Conservation (phyloP, 2,797 vertebrate genomes). For the Lithobates pipiens region DNA sequence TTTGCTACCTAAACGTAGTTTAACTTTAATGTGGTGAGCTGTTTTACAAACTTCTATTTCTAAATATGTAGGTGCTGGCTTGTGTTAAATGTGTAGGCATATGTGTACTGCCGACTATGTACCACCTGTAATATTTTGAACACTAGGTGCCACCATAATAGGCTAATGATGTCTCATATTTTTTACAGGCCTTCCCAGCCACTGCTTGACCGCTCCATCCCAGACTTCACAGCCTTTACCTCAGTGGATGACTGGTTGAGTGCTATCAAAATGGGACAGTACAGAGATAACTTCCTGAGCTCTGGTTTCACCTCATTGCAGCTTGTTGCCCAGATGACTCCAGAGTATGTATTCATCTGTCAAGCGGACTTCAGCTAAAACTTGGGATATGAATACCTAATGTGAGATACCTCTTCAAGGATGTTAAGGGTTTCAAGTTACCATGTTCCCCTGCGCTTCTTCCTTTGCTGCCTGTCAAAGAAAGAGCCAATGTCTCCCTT, state of each 20-base stretch:
- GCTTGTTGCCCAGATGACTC: constrained; percentile 95
- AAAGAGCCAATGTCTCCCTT: too few species aligned
- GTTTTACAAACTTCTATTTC: too few species aligned
- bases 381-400: too few species aligned
- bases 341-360: constrained; percentile 86
- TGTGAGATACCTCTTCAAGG: too few species aligned
- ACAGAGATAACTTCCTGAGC: constrained; percentile 96
- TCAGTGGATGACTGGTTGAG: constrained; percentile 97
- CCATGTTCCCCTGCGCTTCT: too few species aligned
- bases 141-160: not conserved
- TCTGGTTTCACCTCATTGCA: constrained; percentile 97
- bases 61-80: too few species aligned
- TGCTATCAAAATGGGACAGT: constrained; percentile 98
- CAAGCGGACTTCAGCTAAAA: not conserved
- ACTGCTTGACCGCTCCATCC: constrained; percentile 94
- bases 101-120: not conserved
- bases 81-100: not conserved
- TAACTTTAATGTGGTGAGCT: too few species aligned
- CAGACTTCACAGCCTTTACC: constrained; percentile 97
- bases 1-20: too few species aligned
- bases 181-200: constrained; percentile 93
- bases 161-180: constrained; percentile 16
- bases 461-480: too few species aligned
- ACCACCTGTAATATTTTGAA: not conserved
- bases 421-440: too few species aligned